These are phyloP conservation scores for Fragum whitleyi DNA, from an alignment of 2,888 invertebrate species.

Conservation along the genomic window DNA sequence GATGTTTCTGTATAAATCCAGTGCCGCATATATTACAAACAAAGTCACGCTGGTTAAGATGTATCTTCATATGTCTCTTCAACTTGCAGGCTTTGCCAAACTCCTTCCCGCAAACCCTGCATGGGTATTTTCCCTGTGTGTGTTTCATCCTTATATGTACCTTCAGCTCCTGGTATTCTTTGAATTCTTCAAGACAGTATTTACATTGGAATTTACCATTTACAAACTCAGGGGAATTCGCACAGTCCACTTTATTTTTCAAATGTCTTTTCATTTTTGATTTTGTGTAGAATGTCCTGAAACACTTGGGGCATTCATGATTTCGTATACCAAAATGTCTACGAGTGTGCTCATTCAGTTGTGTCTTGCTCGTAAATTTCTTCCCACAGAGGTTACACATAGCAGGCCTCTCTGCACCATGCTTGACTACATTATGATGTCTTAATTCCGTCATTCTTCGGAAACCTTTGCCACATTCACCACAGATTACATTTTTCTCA, in stretches of 20 bases:
- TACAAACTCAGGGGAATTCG: not conserved
- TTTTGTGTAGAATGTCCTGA: slow-evolving; percentile 37
- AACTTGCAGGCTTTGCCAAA: slow-evolving; percentile 36
- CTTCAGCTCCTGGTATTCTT: slow-evolving; percentile 3
- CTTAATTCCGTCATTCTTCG: slow-evolving; percentile 40
- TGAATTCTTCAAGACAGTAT: slow-evolving; percentile 38
- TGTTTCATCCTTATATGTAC: slow-evolving; percentile 39
- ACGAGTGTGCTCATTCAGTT: slow-evolving; percentile 46
- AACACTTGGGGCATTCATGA: slow-evolving; percentile 54
- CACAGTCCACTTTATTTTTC: slow-evolving; percentile 42
- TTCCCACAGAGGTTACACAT: slow-evolving; percentile 45
- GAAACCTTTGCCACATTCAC: slow-evolving; percentile 56
- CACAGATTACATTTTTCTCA: slow-evolving; percentile 51
- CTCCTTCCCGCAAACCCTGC: slow-evolving; percentile 45
- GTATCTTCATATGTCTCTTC: slow-evolving; percentile 56
- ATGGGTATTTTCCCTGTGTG: slow-evolving; percentile 25
- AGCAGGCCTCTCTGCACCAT: slow-evolving; percentile 43
- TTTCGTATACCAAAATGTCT: slow-evolving; percentile 33
- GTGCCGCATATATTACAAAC: slow-evolving; percentile 48
- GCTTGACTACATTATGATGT: slow-evolving; percentile 46
- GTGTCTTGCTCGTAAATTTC: slow-evolving; percentile 36
- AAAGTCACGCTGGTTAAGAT: slow-evolving; percentile 41
- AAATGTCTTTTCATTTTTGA: slow-evolving; percentile 44
- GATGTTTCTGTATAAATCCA: slow-evolving; percentile 58
- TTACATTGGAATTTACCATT: slow-evolving; percentile 41